Evolutionary conservation across 37 sponge, comb jelly and placozoan genomes (phyloP), one percentile per base, ranked within the genome.

Genomic region (Agelas oroides): DNA sequence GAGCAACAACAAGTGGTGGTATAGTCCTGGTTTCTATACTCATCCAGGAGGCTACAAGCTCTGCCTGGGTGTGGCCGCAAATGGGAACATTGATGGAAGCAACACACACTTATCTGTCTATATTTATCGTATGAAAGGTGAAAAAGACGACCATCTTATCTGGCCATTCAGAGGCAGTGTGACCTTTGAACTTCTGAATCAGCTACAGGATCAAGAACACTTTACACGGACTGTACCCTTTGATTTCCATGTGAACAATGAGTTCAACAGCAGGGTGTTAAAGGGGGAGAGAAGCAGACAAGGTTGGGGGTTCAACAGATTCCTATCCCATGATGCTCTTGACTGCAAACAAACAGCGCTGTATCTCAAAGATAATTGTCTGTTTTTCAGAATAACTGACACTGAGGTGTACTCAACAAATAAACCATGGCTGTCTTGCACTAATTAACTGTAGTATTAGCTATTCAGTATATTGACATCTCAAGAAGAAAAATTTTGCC

Each of bases 331-430:
- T 61, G 62, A 61, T 14, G 25, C n/a, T 25, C 62, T 61, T 2
- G 46, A 8, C 46, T 12, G 3, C 46, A 46, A 8, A 13, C 2
- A 11, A 11, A 62, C 11, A 5, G 64, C 64, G 5, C 53, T 53
- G 75, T 73, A 73, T 40, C 75, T 73, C 24, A 53, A 39, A 46
- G 53, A 73, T 73, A 54, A 46, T 40, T 73, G 53, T 21, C 75
- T 73, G 25, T 23, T n/a, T 30, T 73, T 73, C 52, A 35, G 53
- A 40, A 54, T 73, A 46, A 40, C 39, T 40, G 53, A 40, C 5
- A 55, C 52, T 28, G 28, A 23, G 5, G 75, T 73, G 14, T 73
- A 73, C 39, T 73, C 75, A 12, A 73, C 75, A 46, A 46, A 46
- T 8, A 46, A 46, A 46, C 46, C 46, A 46, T 46, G 46, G 46